phyloP scores from a whole-genome alignment of 92 coral and sea anemone genomes.

The Heteractis magnifica region DNA sequence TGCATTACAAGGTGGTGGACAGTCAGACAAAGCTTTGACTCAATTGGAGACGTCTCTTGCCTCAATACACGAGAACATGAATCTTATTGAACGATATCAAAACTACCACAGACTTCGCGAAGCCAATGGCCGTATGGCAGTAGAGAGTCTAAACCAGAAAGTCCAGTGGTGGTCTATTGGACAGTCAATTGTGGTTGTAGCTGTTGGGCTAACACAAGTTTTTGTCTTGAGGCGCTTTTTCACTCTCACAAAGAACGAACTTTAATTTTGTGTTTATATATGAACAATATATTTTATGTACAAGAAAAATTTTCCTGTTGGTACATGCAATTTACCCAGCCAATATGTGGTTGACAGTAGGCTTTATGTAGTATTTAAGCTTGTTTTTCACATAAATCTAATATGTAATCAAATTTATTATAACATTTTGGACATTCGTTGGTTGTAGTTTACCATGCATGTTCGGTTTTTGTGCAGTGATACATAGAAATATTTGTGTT shows the following conservation, averaged over 20 bases:
- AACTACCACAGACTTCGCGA: conserved; percentile 91
- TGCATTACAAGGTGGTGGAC: conserved; percentile 39
- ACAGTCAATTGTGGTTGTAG: conserved; percentile 71
- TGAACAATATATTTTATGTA: neutral
- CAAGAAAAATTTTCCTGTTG: neutral
- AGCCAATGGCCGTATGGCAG: conserved; percentile 94
- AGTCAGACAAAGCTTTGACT: conserved; percentile 74
- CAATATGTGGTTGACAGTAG: neutral
- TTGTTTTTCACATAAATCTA: neutral
- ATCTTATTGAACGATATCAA: conserved; percentile 86
- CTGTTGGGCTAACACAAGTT: conserved; percentile 79
- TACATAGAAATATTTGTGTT: neutral
- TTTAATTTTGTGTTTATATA: conserved; percentile 24
- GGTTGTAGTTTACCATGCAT: neutral
- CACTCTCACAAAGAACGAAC: conserved; percentile 75
- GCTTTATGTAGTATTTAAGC: neutral
- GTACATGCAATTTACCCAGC: neutral
- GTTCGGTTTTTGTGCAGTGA: neutral
- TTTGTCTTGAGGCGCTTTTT: conserved; percentile 84
- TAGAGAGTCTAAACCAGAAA: conserved; percentile 63
- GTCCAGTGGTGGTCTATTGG: conserved; percentile 98
- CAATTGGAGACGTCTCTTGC: conserved; percentile 80
- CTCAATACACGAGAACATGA: conserved; percentile 82
- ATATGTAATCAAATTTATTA: neutral
- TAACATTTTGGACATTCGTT: neutral